phyloP scores from a whole-genome alignment of 2,113 vertebrate genomes.

The Myotis davidii region DNA sequence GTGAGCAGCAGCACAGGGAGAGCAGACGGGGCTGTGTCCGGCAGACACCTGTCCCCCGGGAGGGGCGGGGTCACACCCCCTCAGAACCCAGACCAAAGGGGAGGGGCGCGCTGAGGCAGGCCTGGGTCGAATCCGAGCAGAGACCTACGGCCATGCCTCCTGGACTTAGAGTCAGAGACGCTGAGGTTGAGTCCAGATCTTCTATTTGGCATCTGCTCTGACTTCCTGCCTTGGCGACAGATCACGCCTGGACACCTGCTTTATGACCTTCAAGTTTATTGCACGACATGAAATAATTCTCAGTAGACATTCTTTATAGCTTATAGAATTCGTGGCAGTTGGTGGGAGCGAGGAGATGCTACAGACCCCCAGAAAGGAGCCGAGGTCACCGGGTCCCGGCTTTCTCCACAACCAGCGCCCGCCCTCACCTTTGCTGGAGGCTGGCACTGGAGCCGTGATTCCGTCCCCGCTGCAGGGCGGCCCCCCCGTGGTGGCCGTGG shows the following conservation, averaged over 20 bases:
- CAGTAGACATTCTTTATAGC: background rate
- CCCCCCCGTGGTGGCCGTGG: background rate
- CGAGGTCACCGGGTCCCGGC: accelerated
- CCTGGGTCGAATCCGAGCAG: background rate
- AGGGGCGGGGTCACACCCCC: too few relatives aligned
- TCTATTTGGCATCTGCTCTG: background rate
- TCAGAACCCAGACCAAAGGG: too few relatives aligned
- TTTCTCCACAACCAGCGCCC: background rate
- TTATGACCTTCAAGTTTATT: background rate
- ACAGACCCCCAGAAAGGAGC: background rate
- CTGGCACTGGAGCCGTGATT: background rate
- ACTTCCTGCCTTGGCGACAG: background rate
- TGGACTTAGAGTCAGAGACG: background rate
- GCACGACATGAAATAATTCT: background rate
- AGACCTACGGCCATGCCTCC: background rate
- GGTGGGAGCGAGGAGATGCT: background rate
- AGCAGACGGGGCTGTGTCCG: background rate
- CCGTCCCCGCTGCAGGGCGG: background rate
- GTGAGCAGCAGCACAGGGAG: background rate
- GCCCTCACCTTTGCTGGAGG: conserved; percentile 63
- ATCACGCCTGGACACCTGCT: background rate
- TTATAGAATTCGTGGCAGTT: background rate
- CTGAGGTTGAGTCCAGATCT: background rate
- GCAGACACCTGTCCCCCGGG: background rate
- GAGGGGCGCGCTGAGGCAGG: background rate